A percentile compares a stretch with the other conserved stretches of the same genome.
Conservation (phyloP, 1,140 invertebrate genomes). For the Harlomillsia oculata region DNA sequence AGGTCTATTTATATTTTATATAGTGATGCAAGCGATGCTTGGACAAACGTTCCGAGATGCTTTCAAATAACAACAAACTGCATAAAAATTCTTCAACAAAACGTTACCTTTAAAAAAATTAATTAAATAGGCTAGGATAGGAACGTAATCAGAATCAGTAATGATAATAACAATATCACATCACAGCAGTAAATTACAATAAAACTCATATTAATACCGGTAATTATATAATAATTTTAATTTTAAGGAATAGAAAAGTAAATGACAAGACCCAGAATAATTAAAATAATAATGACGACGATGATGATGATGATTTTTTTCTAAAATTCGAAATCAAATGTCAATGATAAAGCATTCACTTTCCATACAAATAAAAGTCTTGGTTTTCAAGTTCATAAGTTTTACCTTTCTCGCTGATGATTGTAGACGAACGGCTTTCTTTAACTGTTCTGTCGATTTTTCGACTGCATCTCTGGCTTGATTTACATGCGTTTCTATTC, state of each 20-base stretch:
- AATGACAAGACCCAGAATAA: slow-evolving; percentile 25
- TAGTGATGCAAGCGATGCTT: no score
- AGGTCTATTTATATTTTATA: no score
- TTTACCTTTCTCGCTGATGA: slow-evolving; percentile 43
- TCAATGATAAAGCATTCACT: not conserved
- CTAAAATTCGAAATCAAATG: slow-evolving; percentile 9
- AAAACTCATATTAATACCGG: no score
- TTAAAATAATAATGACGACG: slow-evolving; percentile 15
- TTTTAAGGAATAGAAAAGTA: slow-evolving; percentile 10
- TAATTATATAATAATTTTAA: no score
- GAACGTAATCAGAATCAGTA: no score
- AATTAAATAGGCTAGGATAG: no score
- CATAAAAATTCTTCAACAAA: no score
- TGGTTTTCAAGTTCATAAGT: not conserved
- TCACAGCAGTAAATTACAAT: no score
- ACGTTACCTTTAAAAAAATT: no score
- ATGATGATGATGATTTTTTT: slow-evolving; percentile 33
- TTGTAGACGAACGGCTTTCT: slow-evolving; percentile 54
- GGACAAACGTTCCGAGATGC: no score
- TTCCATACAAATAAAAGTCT: not conserved
- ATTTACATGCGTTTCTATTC: slow-evolving; percentile 39
- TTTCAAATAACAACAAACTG: no score
- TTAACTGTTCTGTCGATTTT: slow-evolving; percentile 49
- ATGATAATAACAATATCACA: no score
- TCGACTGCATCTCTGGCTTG: slow-evolving; percentile 37